Evolutionary conservation across 2,797 vertebrate genomes (phyloP), one percentile per base, ranked within the genome.

Genomic region (Ibycter americanus): DNA sequence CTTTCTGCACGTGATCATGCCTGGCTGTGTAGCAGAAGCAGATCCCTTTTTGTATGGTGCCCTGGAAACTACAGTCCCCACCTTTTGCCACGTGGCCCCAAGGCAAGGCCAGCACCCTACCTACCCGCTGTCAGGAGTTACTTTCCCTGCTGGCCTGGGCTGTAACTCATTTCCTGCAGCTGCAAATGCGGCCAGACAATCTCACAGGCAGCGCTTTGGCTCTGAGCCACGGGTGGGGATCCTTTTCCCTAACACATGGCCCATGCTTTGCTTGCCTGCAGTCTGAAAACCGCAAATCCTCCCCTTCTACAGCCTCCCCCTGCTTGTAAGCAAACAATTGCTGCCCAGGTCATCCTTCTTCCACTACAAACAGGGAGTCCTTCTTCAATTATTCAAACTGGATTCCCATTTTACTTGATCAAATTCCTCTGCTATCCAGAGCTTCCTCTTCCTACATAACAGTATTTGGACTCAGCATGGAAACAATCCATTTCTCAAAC

Each of bases 161-260:
- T 91, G 68, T 67, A 96, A 91, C 82, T 95, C 96, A 95, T 96
- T 97, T 97, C 96, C 96, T 95, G 96, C 96, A 97, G 96, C 96
- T 96, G 96, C 95, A 86, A 71, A 61, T 0, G 6, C 62, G 85
- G 96, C 93, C 91, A 87, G 95, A 72, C 77, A 55, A 79, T 89
- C 96, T 54, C 96, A 67, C 47, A 91, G 90, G 86, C 92, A 89
- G 72, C 0, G 1, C 65, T n/a, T 20, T 96, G 96, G 96, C 96
- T 56, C 29, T 0, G 23, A 68, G 96, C 96, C 96, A 95, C 0
- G 78, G 89, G 74, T 61, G 81, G 93, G 40, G 94, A 93, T 91
- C 91, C 78, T 85, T 95, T 89, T 87, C 40, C 92, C 87, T 83
- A 12, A 72, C 71, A 91, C 38, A 74, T 26, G 42, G 91, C 78